Evolutionary conservation across 2,888 invertebrate genomes (phyloP).

Genomic region (Yponomeuta plumbellus): DNA sequence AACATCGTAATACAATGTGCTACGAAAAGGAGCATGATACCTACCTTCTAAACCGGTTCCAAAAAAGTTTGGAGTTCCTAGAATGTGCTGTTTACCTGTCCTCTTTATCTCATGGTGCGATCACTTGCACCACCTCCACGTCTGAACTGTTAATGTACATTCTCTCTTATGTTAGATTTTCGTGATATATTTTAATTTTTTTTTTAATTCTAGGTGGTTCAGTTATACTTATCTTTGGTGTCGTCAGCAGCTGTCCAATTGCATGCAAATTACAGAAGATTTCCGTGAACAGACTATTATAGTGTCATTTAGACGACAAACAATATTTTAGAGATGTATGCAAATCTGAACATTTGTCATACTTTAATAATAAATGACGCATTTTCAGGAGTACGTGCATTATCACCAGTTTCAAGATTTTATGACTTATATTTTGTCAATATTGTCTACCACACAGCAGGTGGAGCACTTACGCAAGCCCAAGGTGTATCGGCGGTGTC

Average conservation of each 20-base stretch:
- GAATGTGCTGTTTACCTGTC: conserved; percentile 9
- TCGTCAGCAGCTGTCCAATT: not conserved
- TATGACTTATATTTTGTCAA: not conserved
- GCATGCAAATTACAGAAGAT: not conserved
- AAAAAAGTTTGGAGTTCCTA: conserved; percentile 6
- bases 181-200: not conserved
- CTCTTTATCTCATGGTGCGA: not conserved
- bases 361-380: not conserved
- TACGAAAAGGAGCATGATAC: not conserved
- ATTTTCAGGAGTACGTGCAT: not conserved
- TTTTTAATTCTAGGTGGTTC: not conserved
- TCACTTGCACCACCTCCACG: not conserved
- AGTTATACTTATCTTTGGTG: not conserved
- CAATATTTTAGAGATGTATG: not conserved
- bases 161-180: not conserved
- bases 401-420: not conserved
- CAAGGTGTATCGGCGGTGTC: not conserved
- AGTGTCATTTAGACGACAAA: not conserved
- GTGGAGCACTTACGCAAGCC: not conserved
- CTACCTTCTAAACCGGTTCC: conserved; percentile 1
- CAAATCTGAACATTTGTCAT: conserved; percentile 1
- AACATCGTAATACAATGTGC: not conserved
- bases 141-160: not conserved
- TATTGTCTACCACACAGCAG: not conserved
- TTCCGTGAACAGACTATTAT: not conserved